Base-by-base conservation (phyloP, 2,113 vertebrate genomes). In the Cyprinodon tularosa region DNA sequence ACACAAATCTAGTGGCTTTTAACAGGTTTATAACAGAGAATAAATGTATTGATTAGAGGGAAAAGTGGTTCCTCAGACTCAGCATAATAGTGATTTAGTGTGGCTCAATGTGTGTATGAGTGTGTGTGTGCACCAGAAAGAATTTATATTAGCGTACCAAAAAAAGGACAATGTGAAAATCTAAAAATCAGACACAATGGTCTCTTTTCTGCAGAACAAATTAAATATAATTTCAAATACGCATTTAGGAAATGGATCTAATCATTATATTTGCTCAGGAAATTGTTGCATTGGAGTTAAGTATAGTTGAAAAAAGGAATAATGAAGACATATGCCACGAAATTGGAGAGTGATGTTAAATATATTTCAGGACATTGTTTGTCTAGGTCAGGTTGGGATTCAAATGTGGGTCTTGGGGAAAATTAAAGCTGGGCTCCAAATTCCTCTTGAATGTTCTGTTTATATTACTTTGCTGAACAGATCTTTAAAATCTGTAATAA, bases 221-320 rank as follows among this genome's bases (percentile, higher is more conserved):
- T 86, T 89, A 62, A 67, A 88, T 85, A 65, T 76, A 90, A 88
- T 86, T 88, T 79, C 78, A 48, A 77, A 60, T 72, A 80, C 77
- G 68, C 82, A 80, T 88, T 86, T 77, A 80, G 83, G 86, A 89
- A 91, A 90, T 83, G 77, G 77, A 84, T 79, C 15, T 82, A 90
- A 90, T 90, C 66, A 87, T 86, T 40, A 70, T 86, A 90, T 89
- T 87, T 84, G 81, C 74, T 82, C 69, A 84, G 86, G 85, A 90
- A 86, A 80, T 74, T 38, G 78, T 81, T 72, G 60, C 77, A 71
- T 65, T 68, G 75, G 68, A 74, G 75, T 80, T 48, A 72, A 86
- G 63, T 79, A 66, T 68, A 71, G 36, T 53, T 83, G 78, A 83
- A 87, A 88, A 82, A 81, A 64, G 62, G 48, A 76, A 84, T 88